Evolutionary conservation across 2,797 vertebrate genomes (phyloP), one percentile per base, ranked within the genome.

Genomic region (Cottoperca gobio): DNA sequence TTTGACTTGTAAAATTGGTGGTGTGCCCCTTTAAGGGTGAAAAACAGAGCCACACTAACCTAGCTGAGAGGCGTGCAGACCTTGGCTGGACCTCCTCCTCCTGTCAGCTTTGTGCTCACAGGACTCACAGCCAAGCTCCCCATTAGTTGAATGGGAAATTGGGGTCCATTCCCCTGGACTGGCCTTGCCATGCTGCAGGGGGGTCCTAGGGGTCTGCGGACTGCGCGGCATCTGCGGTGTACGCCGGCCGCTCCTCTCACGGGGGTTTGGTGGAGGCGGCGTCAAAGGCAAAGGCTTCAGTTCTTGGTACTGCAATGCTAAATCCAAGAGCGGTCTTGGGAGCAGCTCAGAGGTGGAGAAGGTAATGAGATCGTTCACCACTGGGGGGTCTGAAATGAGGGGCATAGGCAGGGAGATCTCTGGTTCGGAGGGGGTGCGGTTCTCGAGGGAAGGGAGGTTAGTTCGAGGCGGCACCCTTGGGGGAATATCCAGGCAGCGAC

Each of bases 401-500:
- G 93, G 88, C 54, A 61, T 91, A 17, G 40, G 91, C 76, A 70
- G 8, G 11, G 76, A 77, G 54, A 80, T 90, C 69, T 90, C 88
- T 1, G 86, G 78, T 73, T 93, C 92, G 0, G 57, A 90, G 4
- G 73, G 82, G 54, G 73, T 68, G 55, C 85, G 89, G 28, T 86
- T 92, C 39, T 87, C 86, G 1, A 87, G 64, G 46, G 81, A 85
- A 9, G 91, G 82, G 10, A 71, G 85, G 74, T 94, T 91, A 67
- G 90, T 94, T 81, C 94, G 91, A 55, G 93, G 92, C 10, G 94
- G 92, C 54, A 94, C 92, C 77, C 88, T 74, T 59, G 95, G 86
- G 6, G 93, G 12, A 73, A 90, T 5, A 78, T 93, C 95, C 76
- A 97, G 89, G 81, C 94, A 93, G 1, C 94, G 94, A 10, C 97